phyloP scores from a whole-genome alignment of 92 coral and sea anemone species.

The Actinostola sp. region DNA sequence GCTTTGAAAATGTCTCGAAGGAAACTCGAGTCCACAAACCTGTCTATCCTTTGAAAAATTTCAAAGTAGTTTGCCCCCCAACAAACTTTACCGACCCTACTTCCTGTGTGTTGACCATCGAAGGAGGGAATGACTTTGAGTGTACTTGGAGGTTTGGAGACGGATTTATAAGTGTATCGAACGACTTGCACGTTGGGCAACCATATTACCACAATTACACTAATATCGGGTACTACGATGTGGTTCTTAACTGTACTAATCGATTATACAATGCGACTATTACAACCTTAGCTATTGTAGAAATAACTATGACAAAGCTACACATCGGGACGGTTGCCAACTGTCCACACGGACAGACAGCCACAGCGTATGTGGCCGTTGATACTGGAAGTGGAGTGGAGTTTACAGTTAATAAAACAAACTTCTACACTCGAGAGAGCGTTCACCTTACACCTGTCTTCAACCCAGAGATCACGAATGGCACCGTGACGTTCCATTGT shows the following conservation, averaged over 20 bases:
- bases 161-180: conserved; percentile 34
- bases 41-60: conserved; percentile 70
- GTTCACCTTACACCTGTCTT: conserved; percentile 5
- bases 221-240: conserved; percentile 58
- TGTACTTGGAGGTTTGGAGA: conserved; percentile 86
- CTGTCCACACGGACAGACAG: conserved; percentile 43
- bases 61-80: conserved; percentile 53
- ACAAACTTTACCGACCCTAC: conserved; percentile 77
- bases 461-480: conserved; percentile 7
- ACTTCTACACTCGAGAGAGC: background rate
- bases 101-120: conserved; percentile 74
- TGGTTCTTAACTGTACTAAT: conserved; percentile 70
- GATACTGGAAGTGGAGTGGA: conserved; percentile 75
- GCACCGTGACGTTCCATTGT: conserved; percentile 17
- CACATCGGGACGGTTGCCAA: conserved; percentile 42
- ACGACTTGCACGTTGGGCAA: conserved; percentile 65
- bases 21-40: conserved; percentile 86
- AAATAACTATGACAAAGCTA: conserved; percentile 59
- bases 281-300: conserved; percentile 68
- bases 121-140: conserved; percentile 77
- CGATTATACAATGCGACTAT: conserved; percentile 75
- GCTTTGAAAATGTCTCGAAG: conserved; percentile 49
- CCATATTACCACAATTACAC: conserved; percentile 60
- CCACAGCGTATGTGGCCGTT: conserved; percentile 43
- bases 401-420: conserved; percentile 44